Evolutionary conservation across 2,888 invertebrate genomes (phyloP).

Genomic region (Augochlorella aurata): DNA sequence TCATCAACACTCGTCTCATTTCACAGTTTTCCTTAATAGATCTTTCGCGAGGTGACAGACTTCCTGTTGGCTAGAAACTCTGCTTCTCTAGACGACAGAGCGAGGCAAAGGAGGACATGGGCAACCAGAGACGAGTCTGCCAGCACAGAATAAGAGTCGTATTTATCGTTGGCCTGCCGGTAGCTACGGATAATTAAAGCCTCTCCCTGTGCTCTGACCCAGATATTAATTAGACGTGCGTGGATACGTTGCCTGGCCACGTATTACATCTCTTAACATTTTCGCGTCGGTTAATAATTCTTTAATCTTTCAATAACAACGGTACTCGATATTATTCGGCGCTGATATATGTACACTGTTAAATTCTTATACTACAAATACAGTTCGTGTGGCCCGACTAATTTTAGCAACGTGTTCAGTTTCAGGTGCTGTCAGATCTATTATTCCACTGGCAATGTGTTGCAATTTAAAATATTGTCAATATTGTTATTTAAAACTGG

Average conservation of each 20-base stretch:
- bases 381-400: too few relatives aligned
- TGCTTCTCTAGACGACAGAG: slow-evolving; percentile 5
- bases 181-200: slow-evolving; percentile 64
- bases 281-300: not conserved
- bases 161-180: slow-evolving; percentile 61
- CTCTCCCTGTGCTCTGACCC: slow-evolving; percentile 59
- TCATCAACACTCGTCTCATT: not conserved
- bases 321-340: not conserved
- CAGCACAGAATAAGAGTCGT: slow-evolving; percentile 48
- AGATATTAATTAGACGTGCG: slow-evolving; percentile 67
- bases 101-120: not conserved
- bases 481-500: too few relatives aligned
- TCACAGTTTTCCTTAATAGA: slow-evolving; percentile 6
- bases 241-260: slow-evolving; percentile 32
- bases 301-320: not conserved
- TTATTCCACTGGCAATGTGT: too few relatives aligned
- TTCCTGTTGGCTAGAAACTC: slow-evolving; percentile 32
- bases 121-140: slow-evolving; percentile 7
- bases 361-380: not conserved
- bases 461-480: too few relatives aligned
- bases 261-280: not conserved
- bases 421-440: too few relatives aligned
- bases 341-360: not conserved
- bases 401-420: too few relatives aligned
- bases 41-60: not conserved